phyloP scores from a whole-genome alignment of 2,797 vertebrate genomes.

The Sphenodon punctatus region DNA sequence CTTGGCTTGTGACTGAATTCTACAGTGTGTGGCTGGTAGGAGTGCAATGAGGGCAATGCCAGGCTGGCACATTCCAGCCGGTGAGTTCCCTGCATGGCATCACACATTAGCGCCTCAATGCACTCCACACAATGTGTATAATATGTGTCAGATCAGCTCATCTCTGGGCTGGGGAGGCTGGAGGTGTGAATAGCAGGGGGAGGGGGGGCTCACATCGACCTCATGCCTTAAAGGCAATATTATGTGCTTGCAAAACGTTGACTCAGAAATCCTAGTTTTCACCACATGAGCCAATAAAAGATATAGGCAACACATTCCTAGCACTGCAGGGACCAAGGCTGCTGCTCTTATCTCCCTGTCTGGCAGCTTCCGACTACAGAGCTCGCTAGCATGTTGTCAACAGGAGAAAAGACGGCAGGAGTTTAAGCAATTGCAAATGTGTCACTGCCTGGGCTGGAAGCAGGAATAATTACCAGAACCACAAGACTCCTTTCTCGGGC shows the following conservation, averaged over 20 bases:
- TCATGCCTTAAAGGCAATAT: fast-evolving
- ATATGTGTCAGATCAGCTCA: fast-evolving
- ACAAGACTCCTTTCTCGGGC: fast-evolving
- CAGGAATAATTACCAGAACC: background rate
- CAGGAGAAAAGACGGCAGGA: no score
- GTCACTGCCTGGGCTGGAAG: background rate
- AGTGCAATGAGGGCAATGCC: background rate
- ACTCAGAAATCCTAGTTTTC: fast-evolving
- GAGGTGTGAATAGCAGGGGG: background rate
- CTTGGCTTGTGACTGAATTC: background rate
- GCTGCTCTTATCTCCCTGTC: background rate
- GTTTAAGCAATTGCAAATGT: fast-evolving
- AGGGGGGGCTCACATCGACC: background rate
- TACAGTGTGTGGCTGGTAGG: background rate
- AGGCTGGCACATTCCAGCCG: fast-evolving
- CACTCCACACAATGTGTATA: fast-evolving
- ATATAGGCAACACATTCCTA: fast-evolving
- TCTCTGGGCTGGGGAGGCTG: background rate
- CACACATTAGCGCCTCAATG: no score
- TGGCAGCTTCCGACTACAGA: background rate
- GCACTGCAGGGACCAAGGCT: background rate
- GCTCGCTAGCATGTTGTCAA: background rate
- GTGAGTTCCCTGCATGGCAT: background rate
- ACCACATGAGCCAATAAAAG: fast-evolving
- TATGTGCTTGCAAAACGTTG: background rate